A percentile compares a stretch with the other conserved stretches of the same genome.
Evolutionary conservation across 2,797 vertebrate genomes (phyloP).

Genomic region (Decapterus maruadsi): DNA sequence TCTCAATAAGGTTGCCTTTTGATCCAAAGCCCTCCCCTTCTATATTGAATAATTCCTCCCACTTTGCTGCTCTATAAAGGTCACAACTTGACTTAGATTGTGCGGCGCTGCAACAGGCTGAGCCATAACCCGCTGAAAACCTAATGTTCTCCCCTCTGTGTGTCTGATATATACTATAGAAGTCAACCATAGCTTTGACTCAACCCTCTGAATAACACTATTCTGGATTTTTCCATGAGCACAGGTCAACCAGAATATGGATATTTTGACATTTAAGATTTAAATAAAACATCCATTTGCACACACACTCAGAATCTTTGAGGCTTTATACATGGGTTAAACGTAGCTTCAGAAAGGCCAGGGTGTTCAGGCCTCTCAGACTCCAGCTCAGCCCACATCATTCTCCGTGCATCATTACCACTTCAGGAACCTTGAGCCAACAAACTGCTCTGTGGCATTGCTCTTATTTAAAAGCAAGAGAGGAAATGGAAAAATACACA

Average conservation of each 20-base stretch:
- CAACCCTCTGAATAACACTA: conserved; percentile 32
- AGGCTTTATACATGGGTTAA: conserved; percentile 54
- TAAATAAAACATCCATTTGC: conserved; percentile 11
- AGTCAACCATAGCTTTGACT: conserved; percentile 24
- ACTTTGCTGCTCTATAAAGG: conserved; percentile 29
- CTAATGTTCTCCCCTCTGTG: conserved; percentile 51
- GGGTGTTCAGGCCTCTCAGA: conserved; percentile 57
- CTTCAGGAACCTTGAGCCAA: conserved; percentile 84
- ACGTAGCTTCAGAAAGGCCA: conserved; percentile 72
- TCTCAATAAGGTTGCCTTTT: neutral
- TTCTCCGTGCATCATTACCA: conserved; percentile 86
- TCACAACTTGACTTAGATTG: conserved; percentile 11
- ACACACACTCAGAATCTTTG: conserved; percentile 16
- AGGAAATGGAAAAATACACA: conserved; percentile 69
- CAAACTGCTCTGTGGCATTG: conserved; percentile 82
- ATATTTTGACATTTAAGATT: conserved; percentile 44
- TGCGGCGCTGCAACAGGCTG: conserved; percentile 15
- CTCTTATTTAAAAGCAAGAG: conserved; percentile 77
- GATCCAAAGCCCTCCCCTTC: neutral
- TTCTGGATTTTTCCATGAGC: conserved; percentile 29
- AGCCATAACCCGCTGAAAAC: conserved; percentile 23
- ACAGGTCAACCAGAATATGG: conserved; percentile 27
- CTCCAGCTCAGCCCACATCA: conserved; percentile 74
- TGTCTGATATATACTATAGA: conserved; percentile 44
- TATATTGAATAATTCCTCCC: neutral